These are phyloP conservation scores for Hypsibius dujardini DNA, from an alignment of 1,140 invertebrate species.

Conservation along the genomic window DNA sequence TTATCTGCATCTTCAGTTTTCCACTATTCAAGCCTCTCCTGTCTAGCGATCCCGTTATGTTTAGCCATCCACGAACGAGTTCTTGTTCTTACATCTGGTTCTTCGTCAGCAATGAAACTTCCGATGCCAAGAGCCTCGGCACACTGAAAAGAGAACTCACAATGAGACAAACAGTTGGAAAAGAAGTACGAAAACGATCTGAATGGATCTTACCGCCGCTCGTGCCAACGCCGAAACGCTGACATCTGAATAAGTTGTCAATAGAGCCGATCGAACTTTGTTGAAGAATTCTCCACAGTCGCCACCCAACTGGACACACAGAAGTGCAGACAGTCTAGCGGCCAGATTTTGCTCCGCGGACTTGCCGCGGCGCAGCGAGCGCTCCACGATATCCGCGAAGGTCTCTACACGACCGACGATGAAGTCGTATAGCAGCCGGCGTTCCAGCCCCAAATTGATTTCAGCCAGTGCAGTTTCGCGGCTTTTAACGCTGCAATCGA, in stretches of 20 bases:
- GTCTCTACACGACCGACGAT: slow-evolving; percentile 53
- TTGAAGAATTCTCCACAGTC: slow-evolving; percentile 44
- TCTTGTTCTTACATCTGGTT: slow-evolving; percentile 37
- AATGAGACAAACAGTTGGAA: not conserved
- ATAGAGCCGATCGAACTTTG: slow-evolving; percentile 41
- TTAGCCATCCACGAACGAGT: no score
- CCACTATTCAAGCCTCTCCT: no score
- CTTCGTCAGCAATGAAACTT: slow-evolving; percentile 58
- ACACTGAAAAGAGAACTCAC: slow-evolving; percentile 41
- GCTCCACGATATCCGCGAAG: slow-evolving; percentile 56
- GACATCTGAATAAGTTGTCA: slow-evolving; percentile 43
- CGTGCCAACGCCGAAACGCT: slow-evolving; percentile 41
- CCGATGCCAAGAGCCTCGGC: slow-evolving; percentile 62
- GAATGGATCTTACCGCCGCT: slow-evolving; percentile 40
- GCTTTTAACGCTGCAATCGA: slow-evolving; percentile 43
- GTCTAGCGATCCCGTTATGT: no score
- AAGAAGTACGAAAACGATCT: not conserved
- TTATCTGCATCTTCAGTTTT: no score
- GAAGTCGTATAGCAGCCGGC: slow-evolving; percentile 59
- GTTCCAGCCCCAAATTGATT: slow-evolving; percentile 53
- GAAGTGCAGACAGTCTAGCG: slow-evolving; percentile 52
- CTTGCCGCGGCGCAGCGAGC: slow-evolving; percentile 58
- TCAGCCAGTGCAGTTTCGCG: slow-evolving; percentile 51
- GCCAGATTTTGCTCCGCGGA: slow-evolving; percentile 59
- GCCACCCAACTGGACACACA: slow-evolving; percentile 64